Conservation (phyloP, 2,888 invertebrate species). For the Eucera pruinosa region DNA sequence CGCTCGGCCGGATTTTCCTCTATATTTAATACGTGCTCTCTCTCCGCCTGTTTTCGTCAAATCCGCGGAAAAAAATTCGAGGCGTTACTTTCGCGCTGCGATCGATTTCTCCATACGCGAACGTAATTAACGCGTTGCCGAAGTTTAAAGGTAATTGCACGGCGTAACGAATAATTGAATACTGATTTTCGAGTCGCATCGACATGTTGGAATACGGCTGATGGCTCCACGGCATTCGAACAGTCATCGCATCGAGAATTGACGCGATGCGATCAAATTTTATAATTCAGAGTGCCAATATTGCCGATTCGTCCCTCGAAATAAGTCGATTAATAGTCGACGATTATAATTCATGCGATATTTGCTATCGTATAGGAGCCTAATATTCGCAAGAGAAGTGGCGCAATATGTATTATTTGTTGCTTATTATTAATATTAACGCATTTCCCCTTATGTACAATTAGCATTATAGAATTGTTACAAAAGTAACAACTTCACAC, state of each 20-base stretch:
- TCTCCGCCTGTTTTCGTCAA: too few relatives aligned
- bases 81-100: conserved; percentile 6
- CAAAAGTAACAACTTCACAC: too few relatives aligned
- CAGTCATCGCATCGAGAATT: too few relatives aligned
- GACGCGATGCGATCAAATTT: neutral
- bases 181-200: conserved; percentile 31
- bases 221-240: neutral
- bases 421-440: too few relatives aligned
- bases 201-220: neutral
- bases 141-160: conserved; percentile 37
- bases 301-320: neutral
- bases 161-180: conserved; percentile 35
- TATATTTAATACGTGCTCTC: neutral
- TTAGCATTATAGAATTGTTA: too few relatives aligned
- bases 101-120: neutral
- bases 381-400: too few relatives aligned
- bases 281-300: conserved; percentile 15
- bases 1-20: neutral
- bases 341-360: too few relatives aligned
- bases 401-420: too few relatives aligned
- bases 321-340: neutral
- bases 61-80: conserved; percentile 7
- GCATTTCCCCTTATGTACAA: too few relatives aligned
- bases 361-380: too few relatives aligned
- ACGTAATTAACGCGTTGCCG: conserved; percentile 24